Base-by-base conservation (phyloP, 1,140 invertebrate genomes). In the Pseudomyrmex flavicornis region DNA sequence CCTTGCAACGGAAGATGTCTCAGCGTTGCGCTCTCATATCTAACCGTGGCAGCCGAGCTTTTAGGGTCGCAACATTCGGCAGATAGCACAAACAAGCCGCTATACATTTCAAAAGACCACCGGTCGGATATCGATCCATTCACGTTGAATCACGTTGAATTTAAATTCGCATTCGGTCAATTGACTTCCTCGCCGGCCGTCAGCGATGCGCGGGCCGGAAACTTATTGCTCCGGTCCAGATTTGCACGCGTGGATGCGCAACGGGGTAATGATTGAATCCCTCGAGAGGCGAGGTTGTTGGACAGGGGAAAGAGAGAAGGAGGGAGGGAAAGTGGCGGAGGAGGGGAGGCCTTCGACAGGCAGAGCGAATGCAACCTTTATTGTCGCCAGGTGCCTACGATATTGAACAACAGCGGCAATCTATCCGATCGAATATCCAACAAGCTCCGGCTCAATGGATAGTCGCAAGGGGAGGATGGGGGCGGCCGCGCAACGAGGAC, bases 371-470 rank as follows among this genome's bases (percentile, higher is more conserved):
- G 22, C 63, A 59, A 66, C 56, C 75, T 85, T 91, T 91, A 89
- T 91, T 75, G 82, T 87, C 62, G 68, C 66, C 15, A 58, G 82
- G 50, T 84, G 56, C 54, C 69, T 89, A 85, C 84, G 74, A 89
- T 90, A 88, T 88, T 86, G 88, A 87, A 86, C 90, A 89, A 90
- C 88, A 88, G 54, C 82, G 73, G 87, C 86, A 89, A 92, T 92
- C 89, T 91, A 92, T 91, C 91, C 77, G 84, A 92, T 91, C 83
- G 90, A 91, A 91, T 91, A 90, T 87, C 88, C 85, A 91, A 89
- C 88, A 77, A 90, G 77, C 87, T 48, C 44, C 46, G 63, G 70
- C 84, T 85, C 86, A 87, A 83, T 87, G 68, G 63, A 83, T 80
- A 80, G 76, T 80, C 54, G 72, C 72, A 77, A 54, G 72, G 35